Percentiles rank a stretch among this genome's conserved stretches.
These are phyloP conservation scores for Protosalanx chinensis DNA, from an alignment of 2,797 vertebrate genomes.

Conservation along the genomic window DNA sequence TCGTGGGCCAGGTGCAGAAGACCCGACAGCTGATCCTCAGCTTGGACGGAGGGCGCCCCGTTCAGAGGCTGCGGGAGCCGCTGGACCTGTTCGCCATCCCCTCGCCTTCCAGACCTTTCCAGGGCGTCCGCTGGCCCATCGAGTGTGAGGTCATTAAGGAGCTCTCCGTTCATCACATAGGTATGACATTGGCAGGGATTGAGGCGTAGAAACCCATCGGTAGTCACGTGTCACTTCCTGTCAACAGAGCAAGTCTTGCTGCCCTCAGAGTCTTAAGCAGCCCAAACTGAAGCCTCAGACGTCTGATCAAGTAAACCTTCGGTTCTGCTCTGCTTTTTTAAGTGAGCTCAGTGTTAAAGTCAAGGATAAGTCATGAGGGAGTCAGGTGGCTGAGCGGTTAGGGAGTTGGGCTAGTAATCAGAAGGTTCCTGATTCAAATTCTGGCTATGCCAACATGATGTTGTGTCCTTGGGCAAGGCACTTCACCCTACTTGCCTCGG, in stretches of 20 bases:
- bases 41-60: conserved; percentile 54
- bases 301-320: not conserved
- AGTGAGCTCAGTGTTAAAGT: not conserved
- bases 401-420: too few species aligned
- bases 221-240: too few species aligned
- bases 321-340: not conserved
- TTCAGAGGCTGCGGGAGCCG: conserved; percentile 74
- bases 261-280: not conserved
- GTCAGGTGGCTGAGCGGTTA: too few species aligned
- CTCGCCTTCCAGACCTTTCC: conserved; percentile 47
- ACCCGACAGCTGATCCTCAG: conserved; percentile 69
- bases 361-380: not conserved
- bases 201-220: not conserved
- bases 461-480: too few species aligned
- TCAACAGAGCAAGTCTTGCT: not conserved
- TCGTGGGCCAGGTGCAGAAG: conserved; percentile 50
- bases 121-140: conserved; percentile 79
- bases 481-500: too few species aligned
- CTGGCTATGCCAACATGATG: too few species aligned
- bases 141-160: conserved; percentile 87
- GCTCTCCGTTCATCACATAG: conserved; percentile 76
- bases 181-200: conserved; percentile 57
- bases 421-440: too few species aligned
- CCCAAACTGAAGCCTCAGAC: not conserved
- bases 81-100: conserved; percentile 71